phyloP scores from a whole-genome alignment of 2,888 invertebrate species.

The Ethmia dodecea region DNA sequence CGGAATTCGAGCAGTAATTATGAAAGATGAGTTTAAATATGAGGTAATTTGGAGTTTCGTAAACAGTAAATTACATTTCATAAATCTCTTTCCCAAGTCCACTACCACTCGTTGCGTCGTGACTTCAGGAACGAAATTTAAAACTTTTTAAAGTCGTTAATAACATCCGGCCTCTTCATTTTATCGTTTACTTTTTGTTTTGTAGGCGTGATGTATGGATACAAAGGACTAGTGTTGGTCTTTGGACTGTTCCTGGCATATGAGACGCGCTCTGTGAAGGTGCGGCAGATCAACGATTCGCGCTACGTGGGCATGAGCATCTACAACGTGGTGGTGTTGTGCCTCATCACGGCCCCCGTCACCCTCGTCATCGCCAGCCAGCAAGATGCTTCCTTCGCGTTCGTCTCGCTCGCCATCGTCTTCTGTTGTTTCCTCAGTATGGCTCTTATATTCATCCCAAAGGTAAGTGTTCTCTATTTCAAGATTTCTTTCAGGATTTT shows the following conservation, averaged over 20 bases:
- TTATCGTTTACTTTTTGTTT: constrained; percentile 13
- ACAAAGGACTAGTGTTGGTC: constrained; percentile 96
- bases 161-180: constrained; percentile 30
- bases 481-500: too few relatives aligned
- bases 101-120: constrained; percentile 39
- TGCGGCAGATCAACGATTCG: constrained; percentile 98
- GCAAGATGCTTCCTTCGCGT: constrained; percentile 98
- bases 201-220: constrained; percentile 94
- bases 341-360: constrained; percentile 98
- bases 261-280: constrained; percentile 98
- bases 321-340: constrained; percentile 98
- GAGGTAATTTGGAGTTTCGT: constrained; percentile 37
- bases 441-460: constrained; percentile 98
- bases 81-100: constrained; percentile 33
- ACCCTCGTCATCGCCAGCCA: constrained; percentile 98
- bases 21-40: constrained; percentile 40
- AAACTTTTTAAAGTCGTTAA: constrained; percentile 35
- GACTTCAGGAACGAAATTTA: constrained; percentile 38
- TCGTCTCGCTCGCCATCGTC: constrained; percentile 96
- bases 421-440: constrained; percentile 99
- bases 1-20: constrained; percentile 30
- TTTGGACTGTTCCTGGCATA: constrained; percentile 99
- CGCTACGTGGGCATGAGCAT: constrained; percentile 99
- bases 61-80: constrained; percentile 43
- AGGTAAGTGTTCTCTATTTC: too few relatives aligned